Base-by-base conservation (phyloP, 2,888 invertebrate species). In the Cerceris rybyensis region DNA sequence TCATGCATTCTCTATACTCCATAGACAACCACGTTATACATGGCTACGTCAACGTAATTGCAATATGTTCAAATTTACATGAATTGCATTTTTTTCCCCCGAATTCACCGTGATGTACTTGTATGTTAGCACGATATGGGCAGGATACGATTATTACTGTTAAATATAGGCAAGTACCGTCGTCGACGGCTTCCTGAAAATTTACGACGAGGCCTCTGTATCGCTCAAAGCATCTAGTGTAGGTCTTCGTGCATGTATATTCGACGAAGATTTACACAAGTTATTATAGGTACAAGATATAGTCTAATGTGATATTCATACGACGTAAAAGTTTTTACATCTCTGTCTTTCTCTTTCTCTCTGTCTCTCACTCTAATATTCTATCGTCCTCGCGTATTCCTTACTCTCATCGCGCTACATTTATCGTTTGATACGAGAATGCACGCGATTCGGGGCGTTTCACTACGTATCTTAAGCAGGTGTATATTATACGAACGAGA, bases 271-370 rank as follows among this genome's bases (percentile, higher is more conserved):
- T 79, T 84, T 76, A 75, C 63, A 70, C 60, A 54, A 28, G 70
- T 81, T 85, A 70, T 79, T 81, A 84, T 70, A 75, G 77, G 75
- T 67, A 75, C 28, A 50, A 76, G 60, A 46, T 70, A 64, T 57
- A 70, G 63, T 58, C 81, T 80, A 82, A 86, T 84, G 82, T 78
- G 81, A 84, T 80, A 82, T 82, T 85, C 75, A 84, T 82, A 76
- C 70, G 70, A 46, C 52, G 63, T 82, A 74, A 75, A 78, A 74
- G 71, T 77, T 81, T 76, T 77, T 77, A 69, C 79, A 41, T 72
- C 72, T 73, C 64, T 54, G 59, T 50, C 54, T 55, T 13, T 54
- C 54, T 63, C 52, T 49, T 28, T 49, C 58, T 49, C 14, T 50
- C 49, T 50, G 17, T 14, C 14, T 50, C 42, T 60, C 49, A 66